Base-by-base conservation (phyloP, 2,888 invertebrate species). In the Ormyrus rosae region DNA sequence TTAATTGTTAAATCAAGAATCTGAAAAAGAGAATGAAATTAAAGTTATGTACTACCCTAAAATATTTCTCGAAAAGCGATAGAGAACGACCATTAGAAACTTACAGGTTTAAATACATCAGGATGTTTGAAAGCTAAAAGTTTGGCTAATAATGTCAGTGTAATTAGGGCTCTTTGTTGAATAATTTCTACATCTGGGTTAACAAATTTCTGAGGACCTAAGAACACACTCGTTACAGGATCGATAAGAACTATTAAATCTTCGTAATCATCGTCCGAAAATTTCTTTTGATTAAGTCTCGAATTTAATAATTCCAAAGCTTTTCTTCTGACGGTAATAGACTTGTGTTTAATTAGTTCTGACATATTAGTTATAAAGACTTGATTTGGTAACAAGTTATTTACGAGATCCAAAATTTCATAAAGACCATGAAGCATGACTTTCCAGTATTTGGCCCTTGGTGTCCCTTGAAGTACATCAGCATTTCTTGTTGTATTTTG, bases 241-340 rank as follows among this genome's bases (percentile, higher is more conserved):
- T 93, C 92, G 0, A 96, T 91, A 58, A 96, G 87, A 0, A 93
- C 91, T 46, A 93, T 92, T 9, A 96, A 87, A 68, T 93, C 87
- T 0, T 90, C 87, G 10, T 91, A 91, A 72, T 92, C 91, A 0
- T 91, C 90, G 0, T 88, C 85, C 70, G 94, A 93, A 85, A 94
- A 94, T 82, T 93, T 93, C 5, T 92, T 92, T 81, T 94, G 94
- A 83, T 96, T 95, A 7, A 98, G 92, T 90, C 97, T 96, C 8
- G 93, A 93, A 86, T 96, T 97, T 0, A 99, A 91, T 58, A 99
- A 91, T 86, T 98, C 98, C 91, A 99, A 93, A 0, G 96, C 94
- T 88, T 97, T 95, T 80, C 95, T 93, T 83, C 95, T 93, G 0
- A 98, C 95, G 6, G 94, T 93, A 11, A 93, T 90, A 45, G 96